These are phyloP conservation scores for Onychostruthus taczanowskii DNA, from an alignment of 2,113 vertebrate species.

Conservation along the genomic window DNA sequence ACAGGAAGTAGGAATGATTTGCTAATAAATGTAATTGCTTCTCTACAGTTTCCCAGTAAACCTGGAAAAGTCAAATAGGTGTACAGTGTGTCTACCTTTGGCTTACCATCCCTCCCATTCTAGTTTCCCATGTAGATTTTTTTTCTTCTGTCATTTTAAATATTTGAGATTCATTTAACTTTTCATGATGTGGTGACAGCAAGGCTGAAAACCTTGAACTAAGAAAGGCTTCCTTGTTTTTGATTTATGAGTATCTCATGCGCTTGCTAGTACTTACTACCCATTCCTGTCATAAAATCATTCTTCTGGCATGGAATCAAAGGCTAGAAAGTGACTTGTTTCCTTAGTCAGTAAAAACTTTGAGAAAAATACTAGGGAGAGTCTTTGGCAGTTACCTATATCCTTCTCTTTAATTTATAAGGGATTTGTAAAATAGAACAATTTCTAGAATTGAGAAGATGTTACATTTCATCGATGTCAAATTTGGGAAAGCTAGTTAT, in stretches of 20 bases:
- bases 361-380: not conserved
- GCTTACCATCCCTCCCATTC: not conserved
- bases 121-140: not conserved
- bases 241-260: not conserved
- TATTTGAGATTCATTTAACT: not conserved
- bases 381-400: not conserved
- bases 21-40: not conserved
- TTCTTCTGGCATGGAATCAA: not conserved
- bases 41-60: not conserved
- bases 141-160: not conserved
- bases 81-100: not conserved
- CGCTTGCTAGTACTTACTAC: not conserved
- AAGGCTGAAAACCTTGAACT: not conserved
- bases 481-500: not conserved
- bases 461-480: not conserved
- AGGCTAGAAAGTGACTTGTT: not conserved
- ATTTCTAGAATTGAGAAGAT: not conserved
- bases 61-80: not conserved
- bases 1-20: not conserved
- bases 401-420: not conserved
- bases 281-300: not conserved
- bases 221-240: not conserved
- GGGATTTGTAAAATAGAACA: not conserved
- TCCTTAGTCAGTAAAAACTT: not conserved
- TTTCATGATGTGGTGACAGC: not conserved